Evolutionary conservation across 2,797 vertebrate genomes (phyloP).

Genomic region (Gouania willdenowi): DNA sequence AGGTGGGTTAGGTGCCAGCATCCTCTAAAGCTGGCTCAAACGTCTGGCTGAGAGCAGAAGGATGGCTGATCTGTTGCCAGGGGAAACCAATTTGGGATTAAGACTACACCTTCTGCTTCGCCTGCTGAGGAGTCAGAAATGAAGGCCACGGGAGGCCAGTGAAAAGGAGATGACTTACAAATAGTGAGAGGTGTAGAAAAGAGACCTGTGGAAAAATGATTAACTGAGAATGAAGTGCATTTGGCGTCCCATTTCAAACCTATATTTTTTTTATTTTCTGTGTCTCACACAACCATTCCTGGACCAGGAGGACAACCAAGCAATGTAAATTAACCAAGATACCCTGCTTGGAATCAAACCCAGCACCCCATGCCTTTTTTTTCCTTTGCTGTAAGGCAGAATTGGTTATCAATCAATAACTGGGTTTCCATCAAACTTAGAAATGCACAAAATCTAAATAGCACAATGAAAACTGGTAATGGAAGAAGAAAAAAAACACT

Average conservation of each 20-base stretch:
- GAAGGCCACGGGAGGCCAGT: conserved; percentile 5
- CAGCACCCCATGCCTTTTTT: too few species aligned
- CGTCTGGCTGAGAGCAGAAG: conserved; percentile 5
- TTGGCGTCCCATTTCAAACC: not conserved
- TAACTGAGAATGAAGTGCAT: conserved; percentile 34
- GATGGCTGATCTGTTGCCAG: conserved; percentile 39
- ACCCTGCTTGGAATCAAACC: too few species aligned
- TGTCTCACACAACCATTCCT: too few species aligned
- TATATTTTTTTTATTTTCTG: too few species aligned
- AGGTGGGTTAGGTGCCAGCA: not conserved
- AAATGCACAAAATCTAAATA: too few species aligned
- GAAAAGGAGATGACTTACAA: conserved; percentile 1
- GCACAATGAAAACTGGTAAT: too few species aligned
- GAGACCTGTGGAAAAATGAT: conserved; percentile 36
- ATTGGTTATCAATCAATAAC: too few species aligned
- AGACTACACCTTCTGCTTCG: conserved; percentile 26
- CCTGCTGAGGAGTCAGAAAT: conserved; percentile 35
- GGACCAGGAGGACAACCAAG: too few species aligned
- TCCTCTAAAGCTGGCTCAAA: conserved; percentile 14
- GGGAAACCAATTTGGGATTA: conserved; percentile 39
- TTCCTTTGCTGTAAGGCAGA: too few species aligned
- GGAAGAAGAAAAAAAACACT: too few species aligned
- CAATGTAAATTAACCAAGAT: too few species aligned
- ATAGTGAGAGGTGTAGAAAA: conserved; percentile 3
- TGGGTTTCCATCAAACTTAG: too few species aligned